Base-by-base conservation (phyloP, 2,113 vertebrate genomes). In the Uria aalge region DNA sequence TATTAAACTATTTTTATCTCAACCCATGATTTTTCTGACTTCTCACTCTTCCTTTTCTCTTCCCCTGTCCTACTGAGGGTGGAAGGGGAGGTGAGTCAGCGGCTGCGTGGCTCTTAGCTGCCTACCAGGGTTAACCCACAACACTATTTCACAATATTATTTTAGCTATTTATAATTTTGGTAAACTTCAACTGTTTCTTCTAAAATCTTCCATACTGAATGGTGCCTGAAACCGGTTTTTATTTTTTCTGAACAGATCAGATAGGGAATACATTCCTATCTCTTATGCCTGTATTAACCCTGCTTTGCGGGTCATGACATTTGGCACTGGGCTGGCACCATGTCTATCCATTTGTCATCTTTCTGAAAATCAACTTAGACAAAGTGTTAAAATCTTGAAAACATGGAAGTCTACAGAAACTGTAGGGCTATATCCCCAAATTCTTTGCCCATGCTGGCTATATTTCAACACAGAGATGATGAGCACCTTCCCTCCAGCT, bases 91-190 rank as follows among this genome's bases (percentile, higher is more conserved):
- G 34, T 60, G 53, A 74, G 24, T 27, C 34, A 87, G 36, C 5
- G 2, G 41, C 48, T 76, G 27, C 12, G 4, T 40, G 19, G 50
- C 0, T 0, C 36, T 56, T 63, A 50, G 19, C 12, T 71, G 50
- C 50, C 71, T 63, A 50, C 32, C 0, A 1, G 48, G 10, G 15
- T 55, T 55, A 81, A 74, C 4, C 7, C 29, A 15, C 0, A 0
- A 64, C 29, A n/a, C 23, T 32, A 34, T 77, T 88, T 72, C 64
- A 52, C 20, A 40, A 11, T 59, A 77, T 71, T 71, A 57, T 64
- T 76, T 88, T 71, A 82, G 23, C 24, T 71, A 67, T 36, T 67
- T 78, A 48, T 60, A 48, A 55, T 48, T 93, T 55, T 32, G 16
- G 29, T 77, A 76, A 83, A 64, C 5, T 38, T 87, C 20, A 88